Conservation (phyloP, 2,113 vertebrate genomes). For the Quiscalus mexicanus region DNA sequence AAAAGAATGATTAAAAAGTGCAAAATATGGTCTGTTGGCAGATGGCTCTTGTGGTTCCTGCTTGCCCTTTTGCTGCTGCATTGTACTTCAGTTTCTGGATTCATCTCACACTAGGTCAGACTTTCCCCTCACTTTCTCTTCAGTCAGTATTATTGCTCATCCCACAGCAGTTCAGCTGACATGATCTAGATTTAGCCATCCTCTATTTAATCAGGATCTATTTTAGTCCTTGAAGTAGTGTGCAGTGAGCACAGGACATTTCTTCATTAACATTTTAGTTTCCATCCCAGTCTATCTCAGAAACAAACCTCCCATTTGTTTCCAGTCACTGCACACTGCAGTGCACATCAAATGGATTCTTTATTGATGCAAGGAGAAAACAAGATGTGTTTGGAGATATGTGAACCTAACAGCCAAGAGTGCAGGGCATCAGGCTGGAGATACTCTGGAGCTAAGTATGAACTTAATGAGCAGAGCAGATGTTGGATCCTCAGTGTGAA, state of each 20-base stretch:
- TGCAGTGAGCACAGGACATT: neutral
- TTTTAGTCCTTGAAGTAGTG: neutral
- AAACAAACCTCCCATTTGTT: neutral
- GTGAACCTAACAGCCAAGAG: neutral
- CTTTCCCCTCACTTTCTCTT: neutral
- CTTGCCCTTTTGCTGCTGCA: neutral
- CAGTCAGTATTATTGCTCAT: neutral
- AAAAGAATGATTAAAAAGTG: slow-evolving; percentile 17
- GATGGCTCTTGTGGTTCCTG: neutral
- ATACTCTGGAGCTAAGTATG: neutral
- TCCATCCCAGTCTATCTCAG: neutral
- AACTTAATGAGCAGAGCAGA: neutral
- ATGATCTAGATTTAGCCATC: neutral
- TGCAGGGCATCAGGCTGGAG: neutral
- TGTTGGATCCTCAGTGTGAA: neutral
- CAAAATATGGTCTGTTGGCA: neutral
- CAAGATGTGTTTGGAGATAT: neutral
- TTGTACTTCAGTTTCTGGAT: neutral
- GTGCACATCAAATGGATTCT: neutral
- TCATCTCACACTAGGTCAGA: neutral
- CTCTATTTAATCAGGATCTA: neutral
- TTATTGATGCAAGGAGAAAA: neutral
- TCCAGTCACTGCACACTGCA: neutral
- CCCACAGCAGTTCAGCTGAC: neutral
- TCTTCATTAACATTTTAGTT: neutral